Percentiles rank a stretch among this genome's conserved stretches.
Evolutionary conservation across 2,113 vertebrate species (phyloP).

Genomic region (Varanus komodoensis): DNA sequence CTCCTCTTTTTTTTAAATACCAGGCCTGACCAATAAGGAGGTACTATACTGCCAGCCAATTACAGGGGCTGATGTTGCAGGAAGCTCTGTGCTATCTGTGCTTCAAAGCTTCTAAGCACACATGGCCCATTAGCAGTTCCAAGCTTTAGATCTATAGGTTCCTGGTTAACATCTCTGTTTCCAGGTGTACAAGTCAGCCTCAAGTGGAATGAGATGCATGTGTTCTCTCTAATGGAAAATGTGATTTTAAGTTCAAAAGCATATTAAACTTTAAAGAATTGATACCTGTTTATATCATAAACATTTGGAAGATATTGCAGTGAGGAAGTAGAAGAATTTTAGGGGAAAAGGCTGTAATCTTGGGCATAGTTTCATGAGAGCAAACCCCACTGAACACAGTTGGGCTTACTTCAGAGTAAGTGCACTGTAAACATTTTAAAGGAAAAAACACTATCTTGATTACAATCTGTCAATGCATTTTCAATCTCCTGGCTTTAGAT

Average conservation of each 20-base stretch:
- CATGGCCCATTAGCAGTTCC: not conserved
- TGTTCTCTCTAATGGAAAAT: not conserved
- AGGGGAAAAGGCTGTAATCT: not conserved
- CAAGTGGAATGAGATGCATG: not conserved
- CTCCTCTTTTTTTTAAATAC: not conserved
- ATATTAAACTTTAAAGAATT: not conserved
- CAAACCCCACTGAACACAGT: not conserved
- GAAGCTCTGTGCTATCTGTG: not conserved
- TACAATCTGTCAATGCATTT: not conserved
- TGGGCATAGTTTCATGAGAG: not conserved
- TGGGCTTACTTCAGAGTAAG: not conserved
- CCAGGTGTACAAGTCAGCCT: not conserved
- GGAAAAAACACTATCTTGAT: not conserved
- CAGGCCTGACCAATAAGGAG: not conserved
- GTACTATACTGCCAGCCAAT: not conserved
- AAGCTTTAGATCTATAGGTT: not conserved
- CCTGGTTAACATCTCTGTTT: not conserved
- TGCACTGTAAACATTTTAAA: not conserved
- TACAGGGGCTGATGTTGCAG: not conserved
- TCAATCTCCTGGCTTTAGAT: not conserved
- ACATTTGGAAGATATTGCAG: not conserved
- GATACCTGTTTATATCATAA: not conserved
- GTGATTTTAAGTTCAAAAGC: not conserved
- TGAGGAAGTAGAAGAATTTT: not conserved
- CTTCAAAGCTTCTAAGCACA: not conserved